Evolutionary conservation across 2,888 invertebrate genomes (phyloP).

Genomic region (Apotomis betuletana): DNA sequence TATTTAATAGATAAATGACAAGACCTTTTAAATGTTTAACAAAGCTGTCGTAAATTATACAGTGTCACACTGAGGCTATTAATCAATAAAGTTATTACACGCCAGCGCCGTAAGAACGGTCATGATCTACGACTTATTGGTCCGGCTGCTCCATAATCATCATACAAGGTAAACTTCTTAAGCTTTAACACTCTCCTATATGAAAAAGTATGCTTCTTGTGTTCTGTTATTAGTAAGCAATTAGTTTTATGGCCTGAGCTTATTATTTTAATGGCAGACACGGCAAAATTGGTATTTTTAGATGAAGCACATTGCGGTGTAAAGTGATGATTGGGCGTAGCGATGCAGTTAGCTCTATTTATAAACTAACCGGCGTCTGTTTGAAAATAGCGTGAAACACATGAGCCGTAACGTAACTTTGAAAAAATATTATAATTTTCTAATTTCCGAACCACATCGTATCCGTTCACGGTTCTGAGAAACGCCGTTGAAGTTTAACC

Average conservation of each 20-base stretch:
- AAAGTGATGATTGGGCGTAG: conserved; percentile 17
- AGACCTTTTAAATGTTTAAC: conserved; percentile 15
- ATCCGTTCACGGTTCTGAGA: conserved; percentile 38
- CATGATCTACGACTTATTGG: conserved; percentile 26
- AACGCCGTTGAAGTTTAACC: conserved; percentile 29
- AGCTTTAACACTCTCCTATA: conserved; percentile 5
- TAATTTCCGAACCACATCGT: conserved; percentile 43
- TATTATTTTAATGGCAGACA: conserved; percentile 21
- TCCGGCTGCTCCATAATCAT: conserved; percentile 21
- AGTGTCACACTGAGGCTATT: conserved; percentile 17
- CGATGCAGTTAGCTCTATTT: conserved; percentile 44
- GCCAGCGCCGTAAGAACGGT: conserved; percentile 17
- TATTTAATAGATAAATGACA: conserved; percentile 8
- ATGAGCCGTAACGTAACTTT: conserved; percentile 65
- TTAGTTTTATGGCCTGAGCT: conserved; percentile 13
- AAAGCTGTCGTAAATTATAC: conserved; percentile 19
- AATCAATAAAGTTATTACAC: conserved; percentile 23
- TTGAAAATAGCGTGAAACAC: conserved; percentile 60
- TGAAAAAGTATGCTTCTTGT: not conserved
- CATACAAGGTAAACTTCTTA: conserved; percentile 27
- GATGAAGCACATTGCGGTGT: conserved; percentile 26
- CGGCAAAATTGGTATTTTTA: conserved; percentile 26
- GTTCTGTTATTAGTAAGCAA: conserved; percentile 19
- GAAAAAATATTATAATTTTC: conserved; percentile 57
- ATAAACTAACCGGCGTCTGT: conserved; percentile 41